phyloP scores from a whole-genome alignment of 2,888 invertebrate species.

The Buathra laborator region DNA sequence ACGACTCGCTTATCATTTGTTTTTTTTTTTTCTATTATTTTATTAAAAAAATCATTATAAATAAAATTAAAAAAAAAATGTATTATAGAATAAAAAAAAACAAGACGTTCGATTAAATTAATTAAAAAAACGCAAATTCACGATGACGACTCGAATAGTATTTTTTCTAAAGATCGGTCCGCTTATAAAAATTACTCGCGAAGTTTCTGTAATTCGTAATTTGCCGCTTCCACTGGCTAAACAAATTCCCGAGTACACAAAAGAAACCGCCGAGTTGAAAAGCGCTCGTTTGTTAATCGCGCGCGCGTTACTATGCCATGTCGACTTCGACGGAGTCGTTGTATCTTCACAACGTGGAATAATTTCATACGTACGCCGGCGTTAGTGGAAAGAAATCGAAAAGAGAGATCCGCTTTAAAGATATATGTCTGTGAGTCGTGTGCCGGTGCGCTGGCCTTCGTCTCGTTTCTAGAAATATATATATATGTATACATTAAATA shows the following conservation, averaged over 20 bases:
- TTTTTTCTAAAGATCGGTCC: no score
- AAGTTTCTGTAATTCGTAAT: not conserved
- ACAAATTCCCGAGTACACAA: not conserved
- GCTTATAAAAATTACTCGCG: not conserved
- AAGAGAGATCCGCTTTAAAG: constrained; percentile 44
- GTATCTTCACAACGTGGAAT: constrained; percentile 8
- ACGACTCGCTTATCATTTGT: not conserved
- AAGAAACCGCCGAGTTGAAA: not conserved
- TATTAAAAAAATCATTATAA: not conserved
- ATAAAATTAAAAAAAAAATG: not conserved
- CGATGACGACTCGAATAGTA: no score
- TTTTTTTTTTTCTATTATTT: not conserved
- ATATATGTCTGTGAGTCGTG: constrained; percentile 41
- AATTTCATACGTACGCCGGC: not conserved
- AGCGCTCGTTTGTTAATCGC: constrained; percentile 12
- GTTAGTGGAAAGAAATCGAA: constrained; percentile 11
- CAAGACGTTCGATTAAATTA: not conserved
- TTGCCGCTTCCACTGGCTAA: not conserved
- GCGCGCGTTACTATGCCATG: not conserved
- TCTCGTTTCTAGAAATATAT: constrained; percentile 42
- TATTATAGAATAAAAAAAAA: no score
- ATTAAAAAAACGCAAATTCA: not conserved
- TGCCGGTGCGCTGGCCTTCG: constrained; percentile 45
- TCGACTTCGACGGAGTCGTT: constrained; percentile 10
- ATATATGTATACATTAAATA: not conserved